Evolutionary conservation across 2,888 invertebrate genomes (phyloP).

Genomic region (Idaea aversata): DNA sequence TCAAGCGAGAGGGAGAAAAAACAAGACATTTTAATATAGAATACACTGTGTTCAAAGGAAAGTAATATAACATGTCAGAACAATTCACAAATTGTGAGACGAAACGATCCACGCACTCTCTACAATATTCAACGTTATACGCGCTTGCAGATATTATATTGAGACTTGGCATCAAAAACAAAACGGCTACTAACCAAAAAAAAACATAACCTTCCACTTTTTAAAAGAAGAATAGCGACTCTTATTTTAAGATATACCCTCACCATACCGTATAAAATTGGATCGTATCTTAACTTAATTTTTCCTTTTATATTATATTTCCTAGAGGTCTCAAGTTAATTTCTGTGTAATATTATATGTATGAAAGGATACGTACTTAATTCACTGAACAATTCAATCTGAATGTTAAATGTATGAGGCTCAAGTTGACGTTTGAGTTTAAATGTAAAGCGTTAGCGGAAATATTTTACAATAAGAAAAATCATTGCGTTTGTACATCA

Average conservation of each 20-base stretch:
- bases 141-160: no score
- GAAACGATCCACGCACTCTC: neutral
- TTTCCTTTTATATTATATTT: conserved; percentile 1
- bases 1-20: neutral
- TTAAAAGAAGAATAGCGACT: no score
- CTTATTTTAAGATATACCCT: no score
- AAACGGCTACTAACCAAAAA: no score
- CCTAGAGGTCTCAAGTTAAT: conserved; percentile 11
- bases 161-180: no score
- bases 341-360: neutral
- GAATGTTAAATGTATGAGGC: conserved; percentile 16
- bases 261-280: no score
- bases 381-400: conserved; percentile 26
- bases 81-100: neutral
- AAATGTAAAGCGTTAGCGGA: no score
- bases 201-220: no score
- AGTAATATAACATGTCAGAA: conserved; percentile 1
- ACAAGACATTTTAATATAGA: neutral
- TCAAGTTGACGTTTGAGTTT: neutral
- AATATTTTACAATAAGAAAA: no score
- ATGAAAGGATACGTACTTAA: conserved; percentile 25
- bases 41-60: neutral
- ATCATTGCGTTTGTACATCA: no score
- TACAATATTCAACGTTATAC: neutral
- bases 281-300: no score